Conservation (phyloP, 2,113 vertebrate species). For the Clarias macrocephalus region DNA sequence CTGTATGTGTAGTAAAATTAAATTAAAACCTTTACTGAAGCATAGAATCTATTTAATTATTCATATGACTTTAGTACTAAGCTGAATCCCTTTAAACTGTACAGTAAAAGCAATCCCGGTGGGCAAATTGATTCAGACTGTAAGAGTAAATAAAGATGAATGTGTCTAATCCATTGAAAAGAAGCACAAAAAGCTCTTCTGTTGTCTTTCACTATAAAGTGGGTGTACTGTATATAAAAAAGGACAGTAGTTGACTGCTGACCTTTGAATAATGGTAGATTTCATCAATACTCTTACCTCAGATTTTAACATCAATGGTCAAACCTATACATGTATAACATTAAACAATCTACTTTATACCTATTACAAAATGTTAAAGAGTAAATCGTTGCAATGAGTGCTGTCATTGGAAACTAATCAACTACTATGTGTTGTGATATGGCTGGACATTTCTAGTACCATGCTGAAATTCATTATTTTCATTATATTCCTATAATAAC, state of each 20-base stretch:
- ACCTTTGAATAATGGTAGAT: constrained; percentile 4
- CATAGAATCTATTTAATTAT: not conserved
- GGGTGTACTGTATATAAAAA: not conserved
- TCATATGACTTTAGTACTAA: not conserved
- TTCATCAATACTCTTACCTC: constrained; percentile 9
- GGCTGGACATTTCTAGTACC: not conserved
- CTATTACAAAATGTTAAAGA: not conserved
- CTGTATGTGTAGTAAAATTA: not conserved
- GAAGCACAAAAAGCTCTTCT: not conserved
- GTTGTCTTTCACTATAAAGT: not conserved
- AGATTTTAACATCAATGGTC: not conserved
- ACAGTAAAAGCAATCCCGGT: constrained; percentile 16
- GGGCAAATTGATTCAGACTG: not conserved
- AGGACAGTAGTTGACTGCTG: not conserved
- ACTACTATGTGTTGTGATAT: not conserved
- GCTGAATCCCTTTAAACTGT: not conserved
- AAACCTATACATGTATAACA: not conserved
- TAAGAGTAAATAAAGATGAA: constrained; percentile 4
- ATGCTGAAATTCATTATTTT: not conserved
- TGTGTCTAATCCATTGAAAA: not conserved
- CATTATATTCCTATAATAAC: not conserved
- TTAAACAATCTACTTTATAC: not conserved
- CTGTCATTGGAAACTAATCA: not conserved
- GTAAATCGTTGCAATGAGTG: not conserved
- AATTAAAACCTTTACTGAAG: constrained; percentile 10